Conservation (phyloP, 2,797 vertebrate genomes). For the Balearica regulorum region DNA sequence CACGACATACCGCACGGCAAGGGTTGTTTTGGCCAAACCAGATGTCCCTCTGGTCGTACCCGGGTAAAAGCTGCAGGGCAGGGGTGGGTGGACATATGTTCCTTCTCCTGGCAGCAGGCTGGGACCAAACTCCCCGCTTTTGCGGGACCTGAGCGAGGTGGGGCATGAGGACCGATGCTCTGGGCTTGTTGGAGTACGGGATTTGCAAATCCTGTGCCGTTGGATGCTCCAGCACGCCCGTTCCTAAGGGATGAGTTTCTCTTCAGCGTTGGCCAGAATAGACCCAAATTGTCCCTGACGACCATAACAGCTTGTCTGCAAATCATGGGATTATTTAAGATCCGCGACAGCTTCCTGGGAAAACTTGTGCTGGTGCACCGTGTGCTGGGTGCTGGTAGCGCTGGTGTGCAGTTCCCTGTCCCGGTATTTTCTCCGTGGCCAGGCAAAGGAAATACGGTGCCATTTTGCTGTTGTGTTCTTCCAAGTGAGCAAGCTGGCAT, state of each 20-base stretch:
- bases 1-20: neutral
- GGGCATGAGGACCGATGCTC: too few species aligned
- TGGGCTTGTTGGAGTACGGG: neutral
- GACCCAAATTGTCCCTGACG: neutral
- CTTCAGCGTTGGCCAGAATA: neutral
- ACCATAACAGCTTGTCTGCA: neutral
- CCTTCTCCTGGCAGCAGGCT: neutral
- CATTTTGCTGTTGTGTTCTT: neutral
- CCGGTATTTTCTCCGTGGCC: fast-evolving
- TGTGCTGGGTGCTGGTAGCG: fast-evolving
- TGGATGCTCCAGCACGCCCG: fast-evolving
- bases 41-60: neutral
- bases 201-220: neutral
- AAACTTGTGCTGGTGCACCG: neutral
- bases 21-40: neutral
- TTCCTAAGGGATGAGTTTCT: neutral
- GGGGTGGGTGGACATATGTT: neutral
- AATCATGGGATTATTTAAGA: neutral
- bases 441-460: neutral
- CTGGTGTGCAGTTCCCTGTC: neutral
- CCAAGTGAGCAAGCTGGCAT: neutral
- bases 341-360: neutral
- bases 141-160: neutral
- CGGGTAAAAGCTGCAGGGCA: neutral
- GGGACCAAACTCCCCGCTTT: neutral